phyloP scores from a whole-genome alignment of 2,113 vertebrate species.

The Emberiza fucata region DNA sequence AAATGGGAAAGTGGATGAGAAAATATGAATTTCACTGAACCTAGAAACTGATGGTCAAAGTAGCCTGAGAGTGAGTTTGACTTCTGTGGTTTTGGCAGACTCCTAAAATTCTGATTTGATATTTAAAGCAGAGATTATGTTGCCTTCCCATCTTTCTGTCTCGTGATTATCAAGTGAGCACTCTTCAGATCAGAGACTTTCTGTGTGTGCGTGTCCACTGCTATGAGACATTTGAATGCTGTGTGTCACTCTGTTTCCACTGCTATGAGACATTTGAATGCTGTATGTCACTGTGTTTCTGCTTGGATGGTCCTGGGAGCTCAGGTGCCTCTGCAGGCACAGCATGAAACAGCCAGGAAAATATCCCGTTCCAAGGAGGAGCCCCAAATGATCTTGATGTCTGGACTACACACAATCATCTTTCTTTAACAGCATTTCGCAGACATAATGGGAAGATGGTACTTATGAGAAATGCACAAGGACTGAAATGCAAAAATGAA shows the following conservation, averaged over 20 bases:
- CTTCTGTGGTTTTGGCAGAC: background rate
- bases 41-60: background rate
- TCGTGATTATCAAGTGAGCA: background rate
- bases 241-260: background rate
- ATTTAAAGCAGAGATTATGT: background rate
- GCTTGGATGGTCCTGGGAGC: background rate
- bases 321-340: background rate
- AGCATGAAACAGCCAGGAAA: background rate
- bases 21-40: background rate
- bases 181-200: background rate
- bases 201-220: background rate
- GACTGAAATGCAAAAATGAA: conserved; percentile 71
- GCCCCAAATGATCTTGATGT: background rate
- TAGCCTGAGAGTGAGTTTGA: background rate
- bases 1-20: background rate
- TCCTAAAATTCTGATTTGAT: background rate
- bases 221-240: background rate
- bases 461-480: conserved; percentile 45
- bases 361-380: background rate
- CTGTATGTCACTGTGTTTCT: background rate
- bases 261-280: background rate
- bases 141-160: background rate
- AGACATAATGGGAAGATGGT: background rate
- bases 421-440: background rate
- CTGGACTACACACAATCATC: background rate